Evolutionary conservation across 2,888 invertebrate species (phyloP), one percentile per base, ranked within the genome.

Genomic region (Leucozona laternaria): DNA sequence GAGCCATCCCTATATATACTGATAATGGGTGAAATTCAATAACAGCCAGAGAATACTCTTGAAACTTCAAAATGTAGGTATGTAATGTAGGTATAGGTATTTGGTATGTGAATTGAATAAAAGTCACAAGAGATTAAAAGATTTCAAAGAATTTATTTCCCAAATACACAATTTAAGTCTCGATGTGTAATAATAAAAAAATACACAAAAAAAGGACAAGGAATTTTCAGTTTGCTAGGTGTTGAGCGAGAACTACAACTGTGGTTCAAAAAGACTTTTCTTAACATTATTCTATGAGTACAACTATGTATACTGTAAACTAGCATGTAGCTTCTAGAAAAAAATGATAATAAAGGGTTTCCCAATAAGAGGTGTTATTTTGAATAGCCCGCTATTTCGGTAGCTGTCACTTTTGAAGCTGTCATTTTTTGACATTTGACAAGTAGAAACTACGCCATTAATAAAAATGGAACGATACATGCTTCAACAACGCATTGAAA

Each of bases 11-110:
- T 40, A 64, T n/a, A 53, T 34, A 13, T 2, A 60, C 82, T 82
- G 86, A 86, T 86, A 86, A 86, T 81, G 86, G 86, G 82, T 75
- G 64, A 82, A 86, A 86, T 86, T 86, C 86, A 86, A 86, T 86
- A 86, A 82, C 62, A 79, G n/a, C 68, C n/a, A 70, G 50, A 43
- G 72, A 62, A 75, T 45, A 34, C 79, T 77, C 34, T 60, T 20
- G 55, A 17, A 71, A 40, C 62, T 50, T 28, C n/a, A 48, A 50
- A 60, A 76, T 70, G 48, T 50, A n/a, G 11, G 20, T 11, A 11
- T 37, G 2, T 10, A 8, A n/a, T n/a, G n/a, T 10, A 13, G 6
- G 7, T 0, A 7, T n/a, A 25, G 53, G 50, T 62, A 17, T 17
- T 40, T 22, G 2, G 72, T 81, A 82, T 86, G 86, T 79, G 82